These are phyloP conservation scores for Zapornia atra DNA, from an alignment of 2,113 vertebrate species.

Conservation along the genomic window DNA sequence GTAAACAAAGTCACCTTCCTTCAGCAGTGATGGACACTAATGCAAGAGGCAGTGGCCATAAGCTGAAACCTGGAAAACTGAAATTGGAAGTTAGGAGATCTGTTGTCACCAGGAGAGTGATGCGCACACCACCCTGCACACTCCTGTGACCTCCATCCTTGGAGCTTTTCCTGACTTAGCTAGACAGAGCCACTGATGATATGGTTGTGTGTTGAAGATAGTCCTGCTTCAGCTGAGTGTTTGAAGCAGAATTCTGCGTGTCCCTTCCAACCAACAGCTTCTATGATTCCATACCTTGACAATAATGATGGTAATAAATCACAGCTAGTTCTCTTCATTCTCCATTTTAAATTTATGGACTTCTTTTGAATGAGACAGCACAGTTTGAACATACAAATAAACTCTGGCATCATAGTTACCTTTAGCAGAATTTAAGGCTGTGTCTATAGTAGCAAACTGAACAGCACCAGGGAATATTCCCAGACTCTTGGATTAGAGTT, in stretches of 20 bases:
- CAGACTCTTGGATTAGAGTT: neutral
- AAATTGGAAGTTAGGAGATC: neutral
- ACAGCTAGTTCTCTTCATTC: neutral
- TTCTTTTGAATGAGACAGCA: neutral
- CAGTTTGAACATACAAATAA: neutral
- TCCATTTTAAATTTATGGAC: neutral
- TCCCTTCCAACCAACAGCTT: neutral
- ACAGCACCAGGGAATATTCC: neutral
- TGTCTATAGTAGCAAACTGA: neutral
- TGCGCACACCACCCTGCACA: neutral
- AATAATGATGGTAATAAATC: neutral
- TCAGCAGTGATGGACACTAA: neutral
- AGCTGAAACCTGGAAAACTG: neutral
- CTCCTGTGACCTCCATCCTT: neutral
- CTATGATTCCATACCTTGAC: neutral
- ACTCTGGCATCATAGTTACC: neutral
- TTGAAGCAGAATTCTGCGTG: neutral
- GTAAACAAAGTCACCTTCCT: neutral
- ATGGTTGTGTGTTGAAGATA: neutral
- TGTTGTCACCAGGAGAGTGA: neutral
- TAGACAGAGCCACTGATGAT: neutral
- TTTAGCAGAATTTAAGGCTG: neutral
- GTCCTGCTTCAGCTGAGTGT: neutral
- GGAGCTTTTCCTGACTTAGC: neutral
- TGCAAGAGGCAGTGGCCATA: fast-evolving